Evolutionary conservation across 2,113 vertebrate species (phyloP).

Genomic region (Acrocephalus arundinaceus): DNA sequence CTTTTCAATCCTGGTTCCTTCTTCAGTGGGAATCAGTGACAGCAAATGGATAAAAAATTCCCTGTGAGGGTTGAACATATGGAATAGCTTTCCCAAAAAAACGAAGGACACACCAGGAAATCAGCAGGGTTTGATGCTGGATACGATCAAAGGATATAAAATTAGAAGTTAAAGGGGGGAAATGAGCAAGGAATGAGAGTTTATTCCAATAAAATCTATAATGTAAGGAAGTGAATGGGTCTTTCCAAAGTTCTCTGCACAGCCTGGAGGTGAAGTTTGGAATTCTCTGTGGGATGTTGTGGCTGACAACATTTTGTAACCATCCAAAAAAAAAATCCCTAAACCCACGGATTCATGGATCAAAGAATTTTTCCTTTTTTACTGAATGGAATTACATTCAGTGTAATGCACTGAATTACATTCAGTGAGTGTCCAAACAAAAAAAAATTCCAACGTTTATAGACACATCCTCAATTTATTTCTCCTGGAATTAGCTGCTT

Average conservation of each 20-base stretch:
- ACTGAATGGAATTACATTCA: too few species aligned
- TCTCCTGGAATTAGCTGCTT: neutral
- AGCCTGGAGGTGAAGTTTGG: neutral
- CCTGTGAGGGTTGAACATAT: neutral
- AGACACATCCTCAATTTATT: neutral
- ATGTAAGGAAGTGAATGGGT: neutral
- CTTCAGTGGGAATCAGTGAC: neutral
- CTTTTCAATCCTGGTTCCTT: neutral
- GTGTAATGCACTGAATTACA: too few species aligned
- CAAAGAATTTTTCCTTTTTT: neutral
- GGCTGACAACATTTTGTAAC: neutral
- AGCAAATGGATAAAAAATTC: neutral
- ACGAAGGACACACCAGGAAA: neutral
- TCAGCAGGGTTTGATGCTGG: neutral
- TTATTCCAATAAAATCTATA: neutral
- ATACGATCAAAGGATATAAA: neutral
- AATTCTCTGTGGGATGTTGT: neutral
- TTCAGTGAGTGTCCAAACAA: neutral
- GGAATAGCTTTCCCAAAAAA: neutral
- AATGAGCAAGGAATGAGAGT: neutral
- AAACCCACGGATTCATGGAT: neutral
- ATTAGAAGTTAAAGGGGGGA: neutral
- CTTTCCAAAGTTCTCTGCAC: neutral
- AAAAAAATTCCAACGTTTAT: neutral
- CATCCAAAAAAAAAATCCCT: neutral